Conservation (phyloP, 2,888 invertebrate genomes). For the Phlogophora meticulosa region DNA sequence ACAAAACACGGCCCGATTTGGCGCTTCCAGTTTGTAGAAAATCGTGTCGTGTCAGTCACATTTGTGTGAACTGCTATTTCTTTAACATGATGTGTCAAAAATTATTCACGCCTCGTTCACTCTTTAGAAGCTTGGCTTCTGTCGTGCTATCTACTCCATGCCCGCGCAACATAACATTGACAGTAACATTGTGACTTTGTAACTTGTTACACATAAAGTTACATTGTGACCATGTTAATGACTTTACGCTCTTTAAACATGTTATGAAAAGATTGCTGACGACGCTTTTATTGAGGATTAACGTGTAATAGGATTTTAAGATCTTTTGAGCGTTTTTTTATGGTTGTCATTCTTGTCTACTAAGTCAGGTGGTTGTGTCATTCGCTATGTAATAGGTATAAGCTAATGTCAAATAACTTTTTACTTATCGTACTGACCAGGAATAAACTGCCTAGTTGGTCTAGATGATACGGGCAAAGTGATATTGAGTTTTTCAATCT, state of each 20-base stretch:
- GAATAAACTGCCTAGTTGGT: too few relatives aligned
- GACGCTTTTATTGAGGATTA: conserved; percentile 57
- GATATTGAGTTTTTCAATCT: too few relatives aligned
- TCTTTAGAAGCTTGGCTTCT: background rate
- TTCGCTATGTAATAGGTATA: background rate
- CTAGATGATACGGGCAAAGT: too few relatives aligned
- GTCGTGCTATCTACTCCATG: conserved; percentile 13
- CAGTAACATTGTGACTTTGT: conserved; percentile 49
- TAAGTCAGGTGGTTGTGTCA: background rate
- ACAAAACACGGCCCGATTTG: too few relatives aligned
- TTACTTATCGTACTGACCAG: too few relatives aligned
- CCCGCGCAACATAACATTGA: conserved; percentile 37
- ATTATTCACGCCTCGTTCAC: too few relatives aligned
- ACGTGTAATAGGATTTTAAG: conserved; percentile 49
- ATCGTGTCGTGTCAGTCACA: too few relatives aligned
- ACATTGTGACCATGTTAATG: conserved; percentile 63
- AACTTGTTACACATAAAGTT: conserved; percentile 42
- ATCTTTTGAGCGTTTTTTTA: conserved; percentile 26
- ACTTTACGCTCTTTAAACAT: conserved; percentile 58
- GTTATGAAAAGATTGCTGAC: conserved; percentile 64
- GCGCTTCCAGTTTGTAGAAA: too few relatives aligned
- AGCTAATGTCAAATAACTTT: too few relatives aligned
- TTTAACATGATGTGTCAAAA: too few relatives aligned
- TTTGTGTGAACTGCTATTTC: too few relatives aligned
- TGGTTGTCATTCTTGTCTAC: conserved; percentile 11